Evolutionary conservation across 2,888 invertebrate species (phyloP), one percentile per base, ranked within the genome.

Genomic region (Hypercompe scribonia): DNA sequence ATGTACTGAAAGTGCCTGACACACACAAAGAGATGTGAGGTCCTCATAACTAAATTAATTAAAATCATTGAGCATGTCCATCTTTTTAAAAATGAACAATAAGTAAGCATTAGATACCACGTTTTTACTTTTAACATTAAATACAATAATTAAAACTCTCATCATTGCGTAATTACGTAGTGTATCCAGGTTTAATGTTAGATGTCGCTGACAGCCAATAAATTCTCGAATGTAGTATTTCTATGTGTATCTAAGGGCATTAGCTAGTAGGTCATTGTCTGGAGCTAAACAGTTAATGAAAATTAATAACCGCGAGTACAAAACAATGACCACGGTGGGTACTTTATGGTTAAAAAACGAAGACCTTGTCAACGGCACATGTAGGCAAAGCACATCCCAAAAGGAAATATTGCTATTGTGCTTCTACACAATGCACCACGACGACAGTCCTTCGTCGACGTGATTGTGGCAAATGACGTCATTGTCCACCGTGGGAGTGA

Each of bases 401-500:
- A 85, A 89, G 89, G 89, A 89, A 89, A 87, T 84, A 87, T 82
- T 82, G 78, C 86, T 77, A 88, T 89, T 91, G 87, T 89, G 82
- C 79, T 78, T 71, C 70, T 81, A 86, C n/a, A 91, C 91, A 90
- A 91, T 91, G 78, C 81, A 68, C 76, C 78, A 76, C 83, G 76
- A 73, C 81, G 83, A 79, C 84, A 81, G 86, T 89, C 87, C 89
- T 90, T 85, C 88, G 83, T 74, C 83, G 78, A 82, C 81, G 79
- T 81, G 80, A 84, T 87, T 86, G 87, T 86, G 84, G 80, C 83
- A 31, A 31, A 61, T 86, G 89, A 89, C 90, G 90, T 90, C 91
- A 89, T 81, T 84, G 88, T 87, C 90, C 88, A 89, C 86, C 93
- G 94, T 94, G 94, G 90, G 94, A 94, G 86, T 54, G 93, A 89